These are phyloP conservation scores for Bufotes viridis DNA, from an alignment of 2,797 vertebrate species.

Conservation along the genomic window DNA sequence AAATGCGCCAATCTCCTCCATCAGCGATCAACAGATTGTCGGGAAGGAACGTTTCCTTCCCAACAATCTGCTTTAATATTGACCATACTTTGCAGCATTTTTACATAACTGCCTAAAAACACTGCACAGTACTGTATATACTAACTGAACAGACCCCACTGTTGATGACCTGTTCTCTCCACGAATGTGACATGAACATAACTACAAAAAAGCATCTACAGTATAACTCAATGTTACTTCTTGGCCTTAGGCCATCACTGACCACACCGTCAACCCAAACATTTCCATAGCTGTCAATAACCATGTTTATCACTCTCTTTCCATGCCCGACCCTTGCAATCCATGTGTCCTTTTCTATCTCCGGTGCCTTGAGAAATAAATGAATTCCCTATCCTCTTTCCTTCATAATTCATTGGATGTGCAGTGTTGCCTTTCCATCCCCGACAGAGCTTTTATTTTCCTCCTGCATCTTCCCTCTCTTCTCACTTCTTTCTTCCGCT, in stretches of 20 bases:
- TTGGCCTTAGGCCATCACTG: constrained; percentile 25
- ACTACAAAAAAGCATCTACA: constrained; percentile 6
- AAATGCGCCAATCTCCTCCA: too few relatives aligned
- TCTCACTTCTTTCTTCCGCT: constrained; percentile 47
- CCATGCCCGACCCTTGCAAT: constrained; percentile 3
- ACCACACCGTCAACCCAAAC: constrained; percentile 10
- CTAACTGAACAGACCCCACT: background rate
- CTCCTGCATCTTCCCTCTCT: constrained; percentile 36
- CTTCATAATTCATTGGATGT: constrained; percentile 55
- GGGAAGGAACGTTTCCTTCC: too few relatives aligned
- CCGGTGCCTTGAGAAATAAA: constrained; percentile 40
- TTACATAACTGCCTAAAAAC: too few relatives aligned
- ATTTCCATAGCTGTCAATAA: background rate
- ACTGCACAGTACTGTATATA: too few relatives aligned
- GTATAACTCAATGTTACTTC: constrained; percentile 22
- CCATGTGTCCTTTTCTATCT: constrained; percentile 37
- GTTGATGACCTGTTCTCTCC: background rate
- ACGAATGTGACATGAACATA: constrained; percentile 8
- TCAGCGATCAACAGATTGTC: too few relatives aligned
- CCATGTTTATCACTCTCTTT: background rate
- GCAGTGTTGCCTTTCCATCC: constrained; percentile 47
- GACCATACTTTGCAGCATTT: too few relatives aligned
- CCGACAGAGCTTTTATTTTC: constrained; percentile 38
- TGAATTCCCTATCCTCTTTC: constrained; percentile 43
- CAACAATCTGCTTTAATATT: too few relatives aligned